Percentiles rank a stretch among this genome's conserved stretches.
These are phyloP conservation scores for Peromyscus aztecus DNA, from an alignment of 2,797 vertebrate species.

Conservation along the genomic window DNA sequence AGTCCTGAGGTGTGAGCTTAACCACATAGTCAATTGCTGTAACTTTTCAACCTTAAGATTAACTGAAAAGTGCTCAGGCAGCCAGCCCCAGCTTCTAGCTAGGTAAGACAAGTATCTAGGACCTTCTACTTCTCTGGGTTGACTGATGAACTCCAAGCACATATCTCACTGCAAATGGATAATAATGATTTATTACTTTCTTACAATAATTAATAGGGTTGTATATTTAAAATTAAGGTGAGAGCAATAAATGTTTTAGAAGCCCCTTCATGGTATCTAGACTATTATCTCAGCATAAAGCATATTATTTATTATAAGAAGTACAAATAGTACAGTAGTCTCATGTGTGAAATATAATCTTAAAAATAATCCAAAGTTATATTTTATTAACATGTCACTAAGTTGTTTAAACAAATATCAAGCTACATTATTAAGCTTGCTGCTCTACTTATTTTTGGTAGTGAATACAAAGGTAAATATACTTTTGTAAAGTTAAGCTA, in stretches of 20 bases:
- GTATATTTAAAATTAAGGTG: neutral
- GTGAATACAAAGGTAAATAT: constrained; percentile 67
- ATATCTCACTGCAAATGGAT: neutral
- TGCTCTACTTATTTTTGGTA: constrained; percentile 9
- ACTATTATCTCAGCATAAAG: neutral
- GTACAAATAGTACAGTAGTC: neutral
- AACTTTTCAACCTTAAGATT: neutral
- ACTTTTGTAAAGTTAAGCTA: constrained; percentile 73
- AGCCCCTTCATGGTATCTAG: neutral
- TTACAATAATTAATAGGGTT: neutral
- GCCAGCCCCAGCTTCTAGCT: neutral
- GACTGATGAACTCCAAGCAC: neutral
- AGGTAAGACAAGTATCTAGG: neutral
- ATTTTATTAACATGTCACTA: neutral
- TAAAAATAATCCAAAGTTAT: neutral
- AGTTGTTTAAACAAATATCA: neutral
- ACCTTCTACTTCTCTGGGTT: neutral
- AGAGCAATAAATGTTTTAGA: neutral
- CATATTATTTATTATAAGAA: neutral
- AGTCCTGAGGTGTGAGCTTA: neutral
- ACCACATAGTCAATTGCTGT: neutral
- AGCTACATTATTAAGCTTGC: neutral
- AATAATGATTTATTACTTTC: neutral
- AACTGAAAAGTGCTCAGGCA: neutral
- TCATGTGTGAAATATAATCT: constrained; percentile 11